Base-by-base conservation (phyloP, 2,888 invertebrate species). In the Eumerus sabulonum region DNA sequence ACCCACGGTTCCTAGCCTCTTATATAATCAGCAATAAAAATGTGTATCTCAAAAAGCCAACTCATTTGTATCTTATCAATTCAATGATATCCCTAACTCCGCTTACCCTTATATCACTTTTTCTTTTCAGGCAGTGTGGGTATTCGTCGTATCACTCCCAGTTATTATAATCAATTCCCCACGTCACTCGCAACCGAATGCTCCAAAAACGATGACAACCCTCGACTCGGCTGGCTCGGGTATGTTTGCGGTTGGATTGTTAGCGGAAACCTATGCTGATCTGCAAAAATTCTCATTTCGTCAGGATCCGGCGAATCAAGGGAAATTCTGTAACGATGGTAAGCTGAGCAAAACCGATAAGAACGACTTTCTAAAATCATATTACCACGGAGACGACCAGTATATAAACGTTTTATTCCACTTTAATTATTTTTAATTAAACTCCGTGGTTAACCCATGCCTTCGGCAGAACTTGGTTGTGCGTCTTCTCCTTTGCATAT, bases 241-340 rank as follows among this genome's bases (percentile, higher is more conserved):
- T 1, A 90, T 97, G 83, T 97, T 96, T 85, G 91, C 95, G n/a
- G 91, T 94, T 48, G 97, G 97, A 7, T 90, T 98, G 51, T 86
- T 96, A 51, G 94, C 94, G 14, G 98, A 98, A 90, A 96, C 96
- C 0, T 94, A 96, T 84, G 96, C 97, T 0, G 98, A 98, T 90
- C 90, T 97, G 56, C 97, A 98, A 86, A 98, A 98, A 87, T 97
- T 96, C 84, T 93, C 94, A 0, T 98, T 97, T 87, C 92, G 96
- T 81, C 95, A 95, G 85, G 96, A 97, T 88, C 95, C 96, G 0
- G 91, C 91, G 0, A 98, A 98, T 87, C 94, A 95, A 87, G 97
- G 97, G 35, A 95, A 94, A 88, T 97, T 96, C 94, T 97, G 97
- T 88, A 96, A 96, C 86, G 95, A 95, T 85, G 97, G 94, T 94